Base-by-base conservation (phyloP, 2,113 vertebrate species). In the Nycticebus coucang region DNA sequence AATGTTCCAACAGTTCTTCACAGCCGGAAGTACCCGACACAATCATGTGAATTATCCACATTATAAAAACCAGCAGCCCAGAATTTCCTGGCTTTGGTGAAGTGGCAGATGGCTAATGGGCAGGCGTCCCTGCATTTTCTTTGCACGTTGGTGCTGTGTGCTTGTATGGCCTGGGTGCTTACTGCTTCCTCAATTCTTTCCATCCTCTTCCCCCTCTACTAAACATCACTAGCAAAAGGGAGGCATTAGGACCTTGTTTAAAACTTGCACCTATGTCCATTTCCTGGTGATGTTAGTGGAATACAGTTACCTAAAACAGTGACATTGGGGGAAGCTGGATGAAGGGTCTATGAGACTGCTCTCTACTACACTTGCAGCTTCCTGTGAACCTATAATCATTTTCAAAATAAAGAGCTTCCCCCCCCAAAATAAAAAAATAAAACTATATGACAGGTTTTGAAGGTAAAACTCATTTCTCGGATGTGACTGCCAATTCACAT, bases 21-120 rank as follows among this genome's bases (percentile, higher is more conserved):
- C 94, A 90, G 87, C 89, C 92, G 89, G 55, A 92, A 74, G 91
- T 88, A 80, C 41, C 57, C 33, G 87, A 30, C 82, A 97, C 79
- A 96, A 77, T 85, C 41, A 5, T 90, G 94, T 81, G 95, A 97
- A 94, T 95, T 92, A 88, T 60, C 89, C 87, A 92, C 87, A 8
- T 62, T 93, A 37, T 87, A n/a, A 90, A 92, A 93, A 95, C 74
- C 19, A 4, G 59, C 77, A 74, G 84, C 69, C 89, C 0, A 80
- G 94, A 88, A 94, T 91, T 97, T 97, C 95, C 94, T 96, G 97
- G 97, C 93, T 71, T 78, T 82, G 91, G 87, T 3, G 21, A 64
- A 59, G 93, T n/a, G 66, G 89, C 97, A 96, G 95, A 95, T 94
- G 95, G 85, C 64, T 94, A 53, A 62, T 53, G 78, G 87, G 26